A percentile compares a stretch with the other conserved stretches of the same genome.
Evolutionary conservation across 2,888 invertebrate species (phyloP).

Genomic region (Silvanus unidentatus): DNA sequence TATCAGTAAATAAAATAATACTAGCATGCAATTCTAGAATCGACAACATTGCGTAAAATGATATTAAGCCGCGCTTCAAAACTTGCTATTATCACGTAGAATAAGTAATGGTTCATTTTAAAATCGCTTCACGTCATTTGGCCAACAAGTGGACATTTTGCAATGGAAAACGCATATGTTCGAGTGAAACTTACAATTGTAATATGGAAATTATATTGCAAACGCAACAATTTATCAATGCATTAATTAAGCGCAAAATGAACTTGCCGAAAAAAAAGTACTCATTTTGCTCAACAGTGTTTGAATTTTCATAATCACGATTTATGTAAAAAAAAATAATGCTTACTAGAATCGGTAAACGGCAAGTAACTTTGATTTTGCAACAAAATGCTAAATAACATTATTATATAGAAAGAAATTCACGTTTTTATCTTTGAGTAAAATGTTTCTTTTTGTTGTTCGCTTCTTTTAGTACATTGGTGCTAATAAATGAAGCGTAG

Average conservation of each 20-base stretch:
- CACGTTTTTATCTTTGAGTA: too few relatives aligned
- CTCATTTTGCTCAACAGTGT: too few relatives aligned
- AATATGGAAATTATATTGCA: neutral
- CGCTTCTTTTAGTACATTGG: neutral
- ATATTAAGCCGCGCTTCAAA: constrained; percentile 3
- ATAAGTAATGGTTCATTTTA: neutral
- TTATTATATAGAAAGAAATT: too few relatives aligned
- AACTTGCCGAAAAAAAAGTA: too few relatives aligned
- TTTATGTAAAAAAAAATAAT: too few relatives aligned
- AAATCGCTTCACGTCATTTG: neutral
- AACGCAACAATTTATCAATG: neutral
- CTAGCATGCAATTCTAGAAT: constrained; percentile 8
- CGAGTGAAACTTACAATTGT: neutral
- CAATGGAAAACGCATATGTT: neutral
- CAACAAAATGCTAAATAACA: too few relatives aligned
- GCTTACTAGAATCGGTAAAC: too few relatives aligned
- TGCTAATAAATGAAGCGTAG: constrained; percentile 3
- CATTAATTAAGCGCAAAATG: too few relatives aligned
- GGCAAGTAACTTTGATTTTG: too few relatives aligned
- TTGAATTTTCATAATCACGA: too few relatives aligned
- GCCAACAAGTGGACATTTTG: neutral
- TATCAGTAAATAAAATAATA: constrained; percentile 8
- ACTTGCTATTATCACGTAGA: constrained; percentile 1
- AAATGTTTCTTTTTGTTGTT: too few relatives aligned
- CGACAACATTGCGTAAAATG: constrained; percentile 7